Evolutionary conservation across 2,113 vertebrate genomes (phyloP).

Genomic region (Baryphthengus martii): DNA sequence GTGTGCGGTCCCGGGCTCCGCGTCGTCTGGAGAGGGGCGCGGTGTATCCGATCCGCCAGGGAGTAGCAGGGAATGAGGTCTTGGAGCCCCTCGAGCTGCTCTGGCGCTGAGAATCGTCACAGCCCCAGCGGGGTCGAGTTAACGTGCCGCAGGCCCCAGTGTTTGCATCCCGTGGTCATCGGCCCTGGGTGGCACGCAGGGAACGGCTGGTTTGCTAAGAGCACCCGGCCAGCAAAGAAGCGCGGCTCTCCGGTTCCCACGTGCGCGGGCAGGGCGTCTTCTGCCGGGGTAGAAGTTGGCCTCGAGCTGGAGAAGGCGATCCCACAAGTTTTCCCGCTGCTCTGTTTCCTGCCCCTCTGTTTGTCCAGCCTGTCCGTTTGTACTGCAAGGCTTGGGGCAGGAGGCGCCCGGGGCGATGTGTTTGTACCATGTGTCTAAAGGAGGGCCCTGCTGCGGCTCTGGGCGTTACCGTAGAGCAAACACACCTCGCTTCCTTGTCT

Average conservation of each 20-base stretch:
- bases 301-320: background rate
- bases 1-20: background rate
- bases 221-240: background rate
- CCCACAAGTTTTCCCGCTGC: background rate
- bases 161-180: constrained; percentile 27
- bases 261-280: background rate
- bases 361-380: background rate
- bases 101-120: background rate
- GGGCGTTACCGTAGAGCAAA: background rate
- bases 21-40: background rate
- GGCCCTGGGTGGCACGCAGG: constrained; percentile 32
- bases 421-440: background rate
- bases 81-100: background rate
- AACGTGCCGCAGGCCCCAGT: background rate
- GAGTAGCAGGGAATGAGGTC: background rate
- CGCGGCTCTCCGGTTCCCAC: background rate
- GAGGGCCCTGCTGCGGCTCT: background rate
- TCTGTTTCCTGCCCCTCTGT: background rate
- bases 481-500: background rate
- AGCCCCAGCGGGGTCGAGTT: constrained; percentile 10
- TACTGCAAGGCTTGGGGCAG: background rate
- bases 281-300: background rate
- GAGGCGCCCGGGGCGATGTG: background rate
- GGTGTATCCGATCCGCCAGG: background rate
- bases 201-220: constrained; percentile 62